phyloP scores from a whole-genome alignment of 2,113 vertebrate species.

The Pygoscelis antarcticus region DNA sequence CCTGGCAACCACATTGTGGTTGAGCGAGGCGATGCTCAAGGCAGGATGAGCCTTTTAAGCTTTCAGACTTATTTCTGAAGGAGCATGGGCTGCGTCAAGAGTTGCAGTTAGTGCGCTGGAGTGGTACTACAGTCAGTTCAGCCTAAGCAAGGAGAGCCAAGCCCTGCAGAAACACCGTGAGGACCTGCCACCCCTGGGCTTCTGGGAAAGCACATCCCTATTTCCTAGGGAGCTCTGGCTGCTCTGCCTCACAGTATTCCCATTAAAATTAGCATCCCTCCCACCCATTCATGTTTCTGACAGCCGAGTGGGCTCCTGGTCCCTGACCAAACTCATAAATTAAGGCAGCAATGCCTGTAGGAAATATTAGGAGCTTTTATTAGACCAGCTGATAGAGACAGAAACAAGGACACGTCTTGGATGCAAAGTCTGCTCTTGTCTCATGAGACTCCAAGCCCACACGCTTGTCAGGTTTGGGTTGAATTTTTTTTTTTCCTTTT shows the following conservation, averaged over 20 bases:
- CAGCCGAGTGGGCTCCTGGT: neutral
- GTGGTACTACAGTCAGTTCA: neutral
- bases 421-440: neutral
- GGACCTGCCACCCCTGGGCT: neutral
- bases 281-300: neutral
- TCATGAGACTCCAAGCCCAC: neutral
- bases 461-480: neutral
- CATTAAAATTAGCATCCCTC: neutral
- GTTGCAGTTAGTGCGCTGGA: neutral
- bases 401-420: neutral
- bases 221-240: neutral
- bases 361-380: constrained; percentile 8
- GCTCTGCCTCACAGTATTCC: neutral
- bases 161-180: neutral
- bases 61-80: neutral
- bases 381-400: neutral
- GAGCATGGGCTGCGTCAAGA: fast-evolving
- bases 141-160: neutral
- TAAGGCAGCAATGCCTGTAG: neutral
- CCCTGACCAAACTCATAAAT: neutral
- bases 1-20: neutral
- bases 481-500: neutral
- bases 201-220: neutral
- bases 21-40: neutral
- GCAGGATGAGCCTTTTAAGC: neutral